Conservation (phyloP, 2,113 vertebrate species). For the Osmerus eperlanus region DNA sequence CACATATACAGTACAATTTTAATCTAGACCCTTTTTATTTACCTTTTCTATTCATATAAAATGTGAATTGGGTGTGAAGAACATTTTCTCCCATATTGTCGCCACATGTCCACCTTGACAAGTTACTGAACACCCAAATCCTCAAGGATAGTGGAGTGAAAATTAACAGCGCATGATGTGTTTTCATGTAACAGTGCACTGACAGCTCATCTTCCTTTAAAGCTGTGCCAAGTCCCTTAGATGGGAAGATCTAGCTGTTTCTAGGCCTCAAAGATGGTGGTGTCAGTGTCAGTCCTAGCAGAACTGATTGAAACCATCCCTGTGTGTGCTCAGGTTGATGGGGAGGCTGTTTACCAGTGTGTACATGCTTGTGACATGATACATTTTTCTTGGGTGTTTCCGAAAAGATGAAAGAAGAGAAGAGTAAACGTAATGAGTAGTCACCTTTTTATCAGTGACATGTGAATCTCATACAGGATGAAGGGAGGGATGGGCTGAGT, state of each 20-base stretch:
- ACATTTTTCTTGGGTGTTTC: slow-evolving; percentile 44
- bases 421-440: slow-evolving; percentile 47
- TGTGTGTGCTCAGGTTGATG: slow-evolving; percentile 45
- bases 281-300: slow-evolving; percentile 33
- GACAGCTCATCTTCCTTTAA: slow-evolving; percentile 50
- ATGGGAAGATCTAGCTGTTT: slow-evolving; percentile 32
- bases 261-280: not conserved
- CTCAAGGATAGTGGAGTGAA: not conserved
- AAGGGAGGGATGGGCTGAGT: slow-evolving; percentile 12
- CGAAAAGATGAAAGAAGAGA: slow-evolving; percentile 54
- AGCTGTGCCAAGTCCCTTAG: slow-evolving; percentile 51
- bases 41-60: too few species aligned
- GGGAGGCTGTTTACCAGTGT: slow-evolving; percentile 35
- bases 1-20: not conserved
- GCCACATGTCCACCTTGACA: not conserved
- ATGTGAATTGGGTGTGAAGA: too few species aligned
- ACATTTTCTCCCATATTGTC: not conserved
- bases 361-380: slow-evolving; percentile 46
- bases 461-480: slow-evolving; percentile 56
- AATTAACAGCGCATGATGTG: slow-evolving; percentile 14
- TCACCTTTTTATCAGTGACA: slow-evolving; percentile 52
- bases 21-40: too few species aligned
- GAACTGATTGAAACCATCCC: slow-evolving; percentile 47
- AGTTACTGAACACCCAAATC: too few species aligned
- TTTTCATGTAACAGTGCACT: slow-evolving; percentile 26